Evolutionary conservation across 2,113 vertebrate species (phyloP).

Genomic region (Egretta garzetta): DNA sequence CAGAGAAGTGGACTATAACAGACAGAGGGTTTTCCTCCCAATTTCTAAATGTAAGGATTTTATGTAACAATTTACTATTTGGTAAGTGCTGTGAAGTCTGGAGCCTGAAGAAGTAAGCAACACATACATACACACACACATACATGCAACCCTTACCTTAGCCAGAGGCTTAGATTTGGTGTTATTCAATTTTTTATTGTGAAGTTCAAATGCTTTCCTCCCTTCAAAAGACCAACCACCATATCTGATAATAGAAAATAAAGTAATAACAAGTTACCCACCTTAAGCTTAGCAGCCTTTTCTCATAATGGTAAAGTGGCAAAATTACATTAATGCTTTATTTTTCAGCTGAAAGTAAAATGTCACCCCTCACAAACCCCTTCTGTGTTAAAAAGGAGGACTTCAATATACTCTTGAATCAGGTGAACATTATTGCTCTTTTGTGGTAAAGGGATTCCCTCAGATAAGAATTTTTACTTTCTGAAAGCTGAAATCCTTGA

Average conservation of each 20-base stretch:
- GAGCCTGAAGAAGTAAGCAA: background rate
- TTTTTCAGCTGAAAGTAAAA: background rate
- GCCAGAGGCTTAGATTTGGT: slow-evolving; percentile 18
- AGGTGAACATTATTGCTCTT: background rate
- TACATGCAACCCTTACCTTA: slow-evolving; percentile 64
- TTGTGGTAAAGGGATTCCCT: background rate
- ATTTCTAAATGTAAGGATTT: background rate
- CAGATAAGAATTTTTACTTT: background rate
- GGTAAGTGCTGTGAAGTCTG: background rate
- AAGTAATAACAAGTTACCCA: background rate
- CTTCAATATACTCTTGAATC: background rate
- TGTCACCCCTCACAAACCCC: background rate
- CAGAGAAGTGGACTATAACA: background rate
- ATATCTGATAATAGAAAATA: slow-evolving; percentile 50
- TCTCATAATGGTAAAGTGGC: background rate
- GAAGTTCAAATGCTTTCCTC: background rate
- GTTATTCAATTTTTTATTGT: background rate
- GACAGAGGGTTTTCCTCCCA: background rate
- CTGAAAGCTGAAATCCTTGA: background rate
- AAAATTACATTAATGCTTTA: background rate
- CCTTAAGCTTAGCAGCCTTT: background rate
- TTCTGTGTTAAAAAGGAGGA: background rate
- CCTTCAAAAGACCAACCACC: slow-evolving; percentile 78
- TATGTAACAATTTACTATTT: background rate
- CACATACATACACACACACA: background rate